phyloP scores from a whole-genome alignment of 1,140 invertebrate genomes.

The Megathymus violae region DNA sequence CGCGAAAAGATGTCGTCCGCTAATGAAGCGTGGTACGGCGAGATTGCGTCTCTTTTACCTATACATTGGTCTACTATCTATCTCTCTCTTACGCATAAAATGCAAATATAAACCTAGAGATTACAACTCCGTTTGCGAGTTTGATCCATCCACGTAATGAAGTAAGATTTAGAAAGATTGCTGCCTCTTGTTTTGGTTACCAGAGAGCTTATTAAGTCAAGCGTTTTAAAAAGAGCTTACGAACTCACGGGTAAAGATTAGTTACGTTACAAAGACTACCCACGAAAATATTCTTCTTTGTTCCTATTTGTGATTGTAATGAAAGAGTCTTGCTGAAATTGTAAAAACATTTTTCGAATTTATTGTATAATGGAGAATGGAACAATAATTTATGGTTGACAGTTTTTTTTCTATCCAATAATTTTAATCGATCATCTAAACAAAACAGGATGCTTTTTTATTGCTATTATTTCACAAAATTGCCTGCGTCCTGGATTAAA shows the following conservation, averaged over 20 bases:
- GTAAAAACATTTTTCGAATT: too few relatives aligned
- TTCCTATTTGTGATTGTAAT: not conserved
- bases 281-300: constrained; percentile 7
- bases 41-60: constrained; percentile 35
- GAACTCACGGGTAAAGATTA: constrained; percentile 17
- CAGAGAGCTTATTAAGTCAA: constrained; percentile 37
- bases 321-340: too few relatives aligned
- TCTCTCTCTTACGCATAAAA: constrained; percentile 40
- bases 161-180: constrained; percentile 51
- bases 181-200: constrained; percentile 49
- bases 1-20: constrained; percentile 40
- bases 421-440: too few relatives aligned
- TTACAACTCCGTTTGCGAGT: constrained; percentile 41
- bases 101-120: constrained; percentile 53
- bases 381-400: too few relatives aligned
- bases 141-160: constrained; percentile 64
- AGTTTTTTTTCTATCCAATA: too few relatives aligned
- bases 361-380: too few relatives aligned
- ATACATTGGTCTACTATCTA: constrained; percentile 16
- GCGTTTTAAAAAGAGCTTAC: constrained; percentile 30
- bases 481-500: too few relatives aligned
- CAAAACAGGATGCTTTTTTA: too few relatives aligned
- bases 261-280: constrained; percentile 17
- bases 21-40: constrained; percentile 46
- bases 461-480: too few relatives aligned